phyloP scores from a whole-genome alignment of 2,888 invertebrate species.

The Pristionchus japonicus region DNA sequence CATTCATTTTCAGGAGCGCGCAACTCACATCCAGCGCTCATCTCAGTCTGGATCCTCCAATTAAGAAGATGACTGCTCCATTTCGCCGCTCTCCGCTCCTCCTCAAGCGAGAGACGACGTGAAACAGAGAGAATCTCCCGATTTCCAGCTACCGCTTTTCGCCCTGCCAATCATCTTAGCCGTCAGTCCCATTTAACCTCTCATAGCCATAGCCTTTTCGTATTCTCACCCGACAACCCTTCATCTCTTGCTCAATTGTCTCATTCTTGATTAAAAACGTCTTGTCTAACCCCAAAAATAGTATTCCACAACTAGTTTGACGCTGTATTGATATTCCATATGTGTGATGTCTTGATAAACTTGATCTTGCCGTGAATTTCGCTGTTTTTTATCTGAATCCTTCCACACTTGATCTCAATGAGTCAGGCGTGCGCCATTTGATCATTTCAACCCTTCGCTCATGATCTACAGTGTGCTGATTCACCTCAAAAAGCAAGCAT shows the following conservation, averaged over 20 bases:
- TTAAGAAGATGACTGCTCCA: background rate
- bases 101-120: background rate
- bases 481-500: background rate
- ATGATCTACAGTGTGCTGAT: background rate
- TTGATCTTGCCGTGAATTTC: background rate
- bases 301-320: background rate
- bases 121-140: background rate
- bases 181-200: background rate
- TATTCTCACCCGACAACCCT: background rate
- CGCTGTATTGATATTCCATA: background rate
- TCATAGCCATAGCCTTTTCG: background rate
- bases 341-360: background rate
- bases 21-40: slow-evolving; percentile 72
- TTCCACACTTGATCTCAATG: background rate
- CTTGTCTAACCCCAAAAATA: background rate
- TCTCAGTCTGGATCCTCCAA: slow-evolving; percentile 49
- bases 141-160: background rate
- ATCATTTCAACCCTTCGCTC: background rate
- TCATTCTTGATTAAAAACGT: background rate
- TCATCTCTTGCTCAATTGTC: background rate
- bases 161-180: background rate
- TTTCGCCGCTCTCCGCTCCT: background rate
- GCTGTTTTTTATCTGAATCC: background rate
- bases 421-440: background rate
- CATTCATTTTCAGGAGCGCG: slow-evolving; percentile 66